Percentiles rank a stretch among this genome's conserved stretches.
Conservation (phyloP, 2,888 invertebrate species). For the Petrophora chlorosata region DNA sequence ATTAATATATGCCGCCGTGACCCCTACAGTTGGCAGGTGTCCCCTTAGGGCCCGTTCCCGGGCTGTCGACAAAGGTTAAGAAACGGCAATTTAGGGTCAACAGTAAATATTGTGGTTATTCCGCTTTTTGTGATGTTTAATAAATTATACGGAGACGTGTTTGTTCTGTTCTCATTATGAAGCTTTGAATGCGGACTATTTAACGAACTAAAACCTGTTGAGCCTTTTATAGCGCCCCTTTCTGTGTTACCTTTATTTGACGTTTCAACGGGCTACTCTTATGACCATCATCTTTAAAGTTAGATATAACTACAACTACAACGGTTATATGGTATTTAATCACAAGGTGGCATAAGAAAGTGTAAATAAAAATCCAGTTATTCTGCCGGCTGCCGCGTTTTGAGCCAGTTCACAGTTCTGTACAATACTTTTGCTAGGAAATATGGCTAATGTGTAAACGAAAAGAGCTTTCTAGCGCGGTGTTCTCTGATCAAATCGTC, state of each 20-base stretch:
- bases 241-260: conserved; percentile 21
- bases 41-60: conserved; percentile 72
- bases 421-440: no score
- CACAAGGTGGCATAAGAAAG: no score
- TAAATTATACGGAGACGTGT: conserved; percentile 67
- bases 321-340: no score
- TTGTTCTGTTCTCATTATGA: conserved; percentile 59
- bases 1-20: conserved; percentile 82
- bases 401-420: no score
- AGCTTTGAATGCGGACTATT: conserved; percentile 41
- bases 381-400: no score
- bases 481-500: no score
- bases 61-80: conserved; percentile 77
- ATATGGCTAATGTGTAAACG: no score
- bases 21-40: conserved; percentile 75
- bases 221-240: conserved; percentile 41
- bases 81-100: conserved; percentile 70
- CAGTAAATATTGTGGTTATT: conserved; percentile 75
- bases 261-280: no score
- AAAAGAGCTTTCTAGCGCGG: no score
- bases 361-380: no score
- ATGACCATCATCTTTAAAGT: no score
- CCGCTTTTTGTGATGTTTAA: conserved; percentile 72
- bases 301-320: no score
- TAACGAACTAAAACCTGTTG: conserved; percentile 43